phyloP scores from a whole-genome alignment of 2,113 vertebrate species.

The Dascyllus trimaculatus region DNA sequence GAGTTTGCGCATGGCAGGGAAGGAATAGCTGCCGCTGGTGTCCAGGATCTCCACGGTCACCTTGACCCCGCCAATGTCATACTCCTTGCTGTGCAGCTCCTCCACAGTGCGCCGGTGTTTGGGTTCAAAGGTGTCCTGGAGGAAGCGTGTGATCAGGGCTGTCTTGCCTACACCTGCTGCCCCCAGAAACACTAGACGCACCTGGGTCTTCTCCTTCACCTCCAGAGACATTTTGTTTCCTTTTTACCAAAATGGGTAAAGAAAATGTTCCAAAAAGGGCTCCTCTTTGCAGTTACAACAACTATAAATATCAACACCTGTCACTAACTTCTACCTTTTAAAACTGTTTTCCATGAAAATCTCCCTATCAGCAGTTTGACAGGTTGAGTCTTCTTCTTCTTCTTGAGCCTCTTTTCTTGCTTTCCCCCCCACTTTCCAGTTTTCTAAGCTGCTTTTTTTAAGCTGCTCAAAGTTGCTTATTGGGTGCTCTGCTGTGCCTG shows the following conservation, averaged over 20 bases:
- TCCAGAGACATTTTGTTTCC: constrained; percentile 86
- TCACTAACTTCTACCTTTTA: constrained; percentile 6
- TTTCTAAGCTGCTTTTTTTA: neutral
- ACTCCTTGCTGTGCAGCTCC: constrained; percentile 93
- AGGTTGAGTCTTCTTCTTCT: neutral
- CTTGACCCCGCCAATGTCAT: constrained; percentile 87
- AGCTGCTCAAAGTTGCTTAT: constrained; percentile 12
- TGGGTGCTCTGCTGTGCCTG: constrained; percentile 38
- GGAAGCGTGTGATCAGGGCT: constrained; percentile 90
- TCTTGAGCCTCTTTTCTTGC: neutral
- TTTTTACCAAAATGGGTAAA: neutral
- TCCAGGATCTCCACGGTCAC: constrained; percentile 92
- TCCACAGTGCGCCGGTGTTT: constrained; percentile 93
- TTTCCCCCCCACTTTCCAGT: constrained; percentile 5
- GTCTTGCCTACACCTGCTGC: constrained; percentile 93
- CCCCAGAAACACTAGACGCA: constrained; percentile 91
- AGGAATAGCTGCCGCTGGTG: constrained; percentile 94
- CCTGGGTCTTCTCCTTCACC: constrained; percentile 90
- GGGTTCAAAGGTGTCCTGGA: constrained; percentile 90
- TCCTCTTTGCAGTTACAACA: constrained; percentile 1
- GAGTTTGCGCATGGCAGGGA: constrained; percentile 94
- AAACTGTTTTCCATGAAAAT: neutral
- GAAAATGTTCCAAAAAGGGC: constrained; percentile 20
- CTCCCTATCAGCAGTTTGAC: neutral
- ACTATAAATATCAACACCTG: constrained; percentile 17